These are phyloP conservation scores for Numenius arquata DNA, from an alignment of 2,113 vertebrate species.

Conservation along the genomic window DNA sequence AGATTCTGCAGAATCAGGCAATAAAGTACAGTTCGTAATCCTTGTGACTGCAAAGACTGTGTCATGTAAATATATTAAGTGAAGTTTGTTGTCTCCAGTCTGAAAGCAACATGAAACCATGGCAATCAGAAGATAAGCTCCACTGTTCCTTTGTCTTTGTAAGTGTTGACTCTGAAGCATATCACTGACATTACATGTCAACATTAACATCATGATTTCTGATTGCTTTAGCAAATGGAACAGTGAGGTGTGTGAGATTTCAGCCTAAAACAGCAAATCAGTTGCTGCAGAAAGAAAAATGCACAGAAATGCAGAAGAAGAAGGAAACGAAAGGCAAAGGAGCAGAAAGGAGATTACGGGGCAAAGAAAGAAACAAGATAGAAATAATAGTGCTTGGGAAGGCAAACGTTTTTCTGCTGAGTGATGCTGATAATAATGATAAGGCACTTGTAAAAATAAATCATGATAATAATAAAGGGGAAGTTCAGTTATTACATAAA, in stretches of 20 bases:
- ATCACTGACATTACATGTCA: background rate
- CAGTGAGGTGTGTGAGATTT: background rate
- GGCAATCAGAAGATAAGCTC: background rate
- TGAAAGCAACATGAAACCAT: background rate
- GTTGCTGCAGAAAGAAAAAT: background rate
- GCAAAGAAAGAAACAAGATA: background rate
- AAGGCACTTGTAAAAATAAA: conserved; percentile 39
- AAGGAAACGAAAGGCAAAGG: background rate
- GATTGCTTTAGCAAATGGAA: background rate
- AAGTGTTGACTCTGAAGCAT: background rate
- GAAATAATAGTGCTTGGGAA: background rate
- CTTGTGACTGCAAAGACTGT: background rate
- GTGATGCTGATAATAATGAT: conserved; percentile 20
- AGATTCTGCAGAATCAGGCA: background rate
- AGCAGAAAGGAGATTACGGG: background rate
- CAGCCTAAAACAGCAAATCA: background rate
- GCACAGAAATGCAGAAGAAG: background rate
- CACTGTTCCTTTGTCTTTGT: background rate
- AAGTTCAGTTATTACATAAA: conserved; percentile 1
- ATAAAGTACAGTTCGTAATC: background rate
- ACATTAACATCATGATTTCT: background rate
- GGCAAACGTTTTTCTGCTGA: conserved; percentile 28
- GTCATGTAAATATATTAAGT: background rate
- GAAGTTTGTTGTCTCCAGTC: background rate
- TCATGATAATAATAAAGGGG: background rate